A percentile compares a stretch with the other conserved stretches of the same genome.
Evolutionary conservation across 1,140 invertebrate genomes (phyloP).

Genomic region (Calycopis cecrops): DNA sequence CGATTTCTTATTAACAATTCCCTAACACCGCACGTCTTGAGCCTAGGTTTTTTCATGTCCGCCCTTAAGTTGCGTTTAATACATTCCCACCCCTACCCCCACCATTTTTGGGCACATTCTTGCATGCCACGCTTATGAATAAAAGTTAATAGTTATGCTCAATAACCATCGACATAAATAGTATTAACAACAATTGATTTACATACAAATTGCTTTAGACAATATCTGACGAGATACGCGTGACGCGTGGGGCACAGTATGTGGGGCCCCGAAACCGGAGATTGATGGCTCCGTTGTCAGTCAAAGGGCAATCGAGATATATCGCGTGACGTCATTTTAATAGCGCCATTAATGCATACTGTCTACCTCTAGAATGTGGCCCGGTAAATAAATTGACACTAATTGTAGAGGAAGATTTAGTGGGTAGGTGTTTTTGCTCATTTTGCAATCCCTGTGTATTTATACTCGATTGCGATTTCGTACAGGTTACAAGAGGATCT

Average conservation of each 20-base stretch:
- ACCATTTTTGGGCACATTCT: conserved; percentile 27
- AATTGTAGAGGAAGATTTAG: conserved; percentile 5
- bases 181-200: conserved; percentile 74
- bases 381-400: conserved; percentile 5
- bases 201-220: conserved; percentile 74
- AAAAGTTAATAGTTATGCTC: conserved; percentile 65
- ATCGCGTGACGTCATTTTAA: conserved; percentile 20
- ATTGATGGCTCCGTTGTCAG: conserved; percentile 26
- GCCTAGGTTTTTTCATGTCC: conserved; percentile 46
- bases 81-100: conserved; percentile 21
- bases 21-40: conserved; percentile 46
- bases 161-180: conserved; percentile 73
- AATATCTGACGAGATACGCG: conserved; percentile 70
- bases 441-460: too few species aligned
- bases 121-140: conserved; percentile 22
- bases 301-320: conserved; percentile 21
- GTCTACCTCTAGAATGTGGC: conserved; percentile 8
- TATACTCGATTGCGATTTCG: too few species aligned
- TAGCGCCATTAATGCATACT: conserved; percentile 14
- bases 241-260: conserved; percentile 50
- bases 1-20: conserved; percentile 60
- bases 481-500: too few species aligned
- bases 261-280: conserved; percentile 30
- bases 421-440: not conserved
- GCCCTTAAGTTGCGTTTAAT: conserved; percentile 21